Conservation (phyloP, 2,888 invertebrate genomes). For the Epistrophella euchroma region DNA sequence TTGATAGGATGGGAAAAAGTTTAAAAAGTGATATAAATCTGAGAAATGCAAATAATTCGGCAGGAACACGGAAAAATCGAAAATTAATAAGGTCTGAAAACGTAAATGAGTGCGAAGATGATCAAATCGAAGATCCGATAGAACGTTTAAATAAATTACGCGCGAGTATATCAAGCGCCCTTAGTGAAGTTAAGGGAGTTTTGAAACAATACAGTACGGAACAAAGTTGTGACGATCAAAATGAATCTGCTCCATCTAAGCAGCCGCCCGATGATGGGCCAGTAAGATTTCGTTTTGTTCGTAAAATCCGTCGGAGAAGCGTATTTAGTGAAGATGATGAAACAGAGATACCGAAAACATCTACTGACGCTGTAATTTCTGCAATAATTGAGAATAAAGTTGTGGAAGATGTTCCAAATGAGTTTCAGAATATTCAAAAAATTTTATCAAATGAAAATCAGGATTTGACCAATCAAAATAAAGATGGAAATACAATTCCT, state of each 20-base stretch:
- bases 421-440: not conserved
- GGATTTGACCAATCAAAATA: not conserved
- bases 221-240: slow-evolving; percentile 77
- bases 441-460: not conserved
- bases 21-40: slow-evolving; percentile 19
- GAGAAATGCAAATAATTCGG: slow-evolving; percentile 4
- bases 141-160: slow-evolving; percentile 81
- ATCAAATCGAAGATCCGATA: slow-evolving; percentile 80
- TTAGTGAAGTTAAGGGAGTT: slow-evolving; percentile 83
- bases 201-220: slow-evolving; percentile 82
- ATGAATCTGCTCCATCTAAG: slow-evolving; percentile 51
- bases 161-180: slow-evolving; percentile 82
- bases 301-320: slow-evolving; percentile 81
- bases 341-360: slow-evolving; percentile 68
- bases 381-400: slow-evolving; percentile 12
- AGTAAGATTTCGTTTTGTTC: slow-evolving; percentile 82
- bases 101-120: slow-evolving; percentile 48
- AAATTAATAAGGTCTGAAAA: slow-evolving; percentile 11
- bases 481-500: slow-evolving; percentile 43
- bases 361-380: not conserved
- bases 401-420: not conserved
- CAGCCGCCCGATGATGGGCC: slow-evolving; percentile 74
- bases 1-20: slow-evolving; percentile 2
- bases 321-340: slow-evolving; percentile 80
- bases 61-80: slow-evolving; percentile 8